Evolutionary conservation across 2,888 invertebrate genomes (phyloP), one percentile per base, ranked within the genome.

Genomic region (Drosophila formosana): DNA sequence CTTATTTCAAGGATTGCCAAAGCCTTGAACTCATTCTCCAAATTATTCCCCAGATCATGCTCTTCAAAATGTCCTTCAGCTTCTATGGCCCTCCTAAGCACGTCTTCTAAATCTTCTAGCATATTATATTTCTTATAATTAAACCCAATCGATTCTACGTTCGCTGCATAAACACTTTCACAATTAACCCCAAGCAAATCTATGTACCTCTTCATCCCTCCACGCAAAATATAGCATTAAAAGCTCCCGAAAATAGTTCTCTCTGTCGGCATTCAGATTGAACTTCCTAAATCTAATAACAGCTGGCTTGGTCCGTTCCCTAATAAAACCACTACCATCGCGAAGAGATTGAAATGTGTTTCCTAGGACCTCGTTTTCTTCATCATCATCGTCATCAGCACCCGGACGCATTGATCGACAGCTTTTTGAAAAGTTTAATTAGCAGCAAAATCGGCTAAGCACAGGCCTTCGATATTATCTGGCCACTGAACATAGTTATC

Each of bases 401-500:
- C 18, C 18, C 18, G 18, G 18, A 18, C 18, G 18, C 18, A 26
- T 26, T 26, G 5, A 5, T 4, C 28, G 28, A 28, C 26, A 45
- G 11, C 11, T 45, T 45, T 1, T 3, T 25, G 9, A 25, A 23
- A 32, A 28, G 2, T 26, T 9, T 46, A 46, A 46, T 26, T 11
- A 4, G 45, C 45, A 45, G 43, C 43, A 46, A 46, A 46, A 6
- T 46, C 26, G 4, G 26, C 45, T 46, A 46, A 26, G 7, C 25
- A 46, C 5, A n/a, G 5, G 26, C 5, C 11, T 26, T 13, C 13
- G 4, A 47, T 7, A 5, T 3, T n/a, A 28, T 47, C 32, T 49
- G 39, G 47, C 5, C 47, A 39, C 18, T 63, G 49, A 13, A 49
- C 13, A 41, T 69, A 73, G 26, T 69, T 52, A 28, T 73, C 66